Base-by-base conservation (phyloP, 2,888 invertebrate species). In the Orchestes rusci region DNA sequence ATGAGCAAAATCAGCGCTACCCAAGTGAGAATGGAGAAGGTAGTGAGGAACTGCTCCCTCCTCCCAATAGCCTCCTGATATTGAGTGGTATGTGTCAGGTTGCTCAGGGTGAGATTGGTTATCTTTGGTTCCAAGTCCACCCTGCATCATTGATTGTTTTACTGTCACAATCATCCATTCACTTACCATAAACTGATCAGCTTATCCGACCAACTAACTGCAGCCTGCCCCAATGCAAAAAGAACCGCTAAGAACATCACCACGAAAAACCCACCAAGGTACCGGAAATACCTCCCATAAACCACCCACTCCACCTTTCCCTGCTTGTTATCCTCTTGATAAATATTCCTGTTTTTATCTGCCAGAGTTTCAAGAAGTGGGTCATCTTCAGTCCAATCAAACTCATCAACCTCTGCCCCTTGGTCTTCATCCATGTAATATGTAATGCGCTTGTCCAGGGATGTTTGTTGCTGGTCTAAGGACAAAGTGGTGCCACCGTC, bases 181-280 rank as follows among this genome's bases (percentile, higher is more conserved):
- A 54, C 59, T 56, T 55, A 62, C 62, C 63, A 62, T 19, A 53
- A 39, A 40, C 59, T 61, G 1, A 63, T 48, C 28, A 59, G 45
- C 41, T 59, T 61, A 3, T 63, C 62, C 1, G 59, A 53, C 39
- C 50, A 58, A 8, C 57, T 54, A 4, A 55, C 5, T 5, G 51
- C 50, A 27, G 53, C 39, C 43, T 65, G 64, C 3, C 56, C 52
- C 3, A 42, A 18, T 3, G 58, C 23, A 40, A 60, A 64, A 4
- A 59, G 35, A 7, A 50, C 12, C 8, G 57, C 17, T 12, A 64
- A 39, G 13, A 57, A 35, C 3, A 58, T 18, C 5, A 59, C 32
- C 10, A 57, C 52, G 12, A 56, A 52, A 8, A 53, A 41, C 15
- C 65, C 64, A 31, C 64, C 63, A 36, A 59, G 56, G 30, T 53